phyloP scores from a whole-genome alignment of 2,888 invertebrate species.

The Brachypalpus laphriformis region DNA sequence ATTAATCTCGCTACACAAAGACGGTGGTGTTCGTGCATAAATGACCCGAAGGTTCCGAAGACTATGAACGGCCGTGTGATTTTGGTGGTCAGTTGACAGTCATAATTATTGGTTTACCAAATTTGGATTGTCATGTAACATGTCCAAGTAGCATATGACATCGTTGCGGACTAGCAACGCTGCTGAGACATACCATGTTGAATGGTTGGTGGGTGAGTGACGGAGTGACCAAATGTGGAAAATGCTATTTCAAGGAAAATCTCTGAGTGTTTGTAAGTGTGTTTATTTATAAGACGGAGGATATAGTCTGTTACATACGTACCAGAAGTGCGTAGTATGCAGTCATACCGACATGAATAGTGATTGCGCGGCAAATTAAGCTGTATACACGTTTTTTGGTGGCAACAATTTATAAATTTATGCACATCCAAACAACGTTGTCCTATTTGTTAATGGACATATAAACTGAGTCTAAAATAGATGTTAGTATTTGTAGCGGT shows the following conservation, averaged over 20 bases:
- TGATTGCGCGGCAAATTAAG: neutral
- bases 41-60: conserved; percentile 56
- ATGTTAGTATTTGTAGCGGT: neutral
- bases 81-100: conserved; percentile 72
- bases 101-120: conserved; percentile 74
- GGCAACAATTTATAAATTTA: neutral
- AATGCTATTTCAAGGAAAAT: conserved; percentile 30
- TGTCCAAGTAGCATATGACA: conserved; percentile 56
- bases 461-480: neutral
- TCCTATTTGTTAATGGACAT: neutral
- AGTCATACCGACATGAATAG: conserved; percentile 7
- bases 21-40: neutral
- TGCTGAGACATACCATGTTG: conserved; percentile 7
- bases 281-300: neutral
- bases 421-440: neutral
- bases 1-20: conserved; percentile 15
- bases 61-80: conserved; percentile 49
- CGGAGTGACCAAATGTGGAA: conserved; percentile 46
- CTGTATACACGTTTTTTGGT: neutral
- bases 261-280: neutral
- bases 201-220: conserved; percentile 49
- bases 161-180: conserved; percentile 17
- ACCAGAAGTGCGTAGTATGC: conserved; percentile 19
- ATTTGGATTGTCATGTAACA: conserved; percentile 72
- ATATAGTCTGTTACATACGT: neutral